Conservation (phyloP, 2,797 vertebrate species). For the Holocentrus rufus region DNA sequence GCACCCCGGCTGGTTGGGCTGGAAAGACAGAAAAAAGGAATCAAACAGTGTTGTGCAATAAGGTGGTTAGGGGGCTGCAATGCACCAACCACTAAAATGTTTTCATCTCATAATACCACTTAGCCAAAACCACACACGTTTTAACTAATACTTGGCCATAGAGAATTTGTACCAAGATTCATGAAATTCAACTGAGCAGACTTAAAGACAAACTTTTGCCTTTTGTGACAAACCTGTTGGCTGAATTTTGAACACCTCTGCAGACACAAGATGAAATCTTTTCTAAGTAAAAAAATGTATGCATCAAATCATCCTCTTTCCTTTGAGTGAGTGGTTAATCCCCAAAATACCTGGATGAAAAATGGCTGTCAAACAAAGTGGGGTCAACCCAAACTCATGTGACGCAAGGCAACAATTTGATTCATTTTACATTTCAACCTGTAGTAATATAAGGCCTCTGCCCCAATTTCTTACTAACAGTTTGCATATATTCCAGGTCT, state of each 20-base stretch:
- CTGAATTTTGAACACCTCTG: neutral
- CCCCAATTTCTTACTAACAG: neutral
- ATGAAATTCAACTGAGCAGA: neutral
- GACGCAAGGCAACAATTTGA: no score
- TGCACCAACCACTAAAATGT: no score
- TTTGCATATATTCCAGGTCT: neutral
- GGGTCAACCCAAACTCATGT: no score
- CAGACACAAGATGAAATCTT: no score
- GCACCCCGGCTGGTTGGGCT: conserved; percentile 98
- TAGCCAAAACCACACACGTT: neutral
- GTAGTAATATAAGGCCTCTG: neutral
- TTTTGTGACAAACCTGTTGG: neutral
- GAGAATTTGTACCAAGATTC: neutral
- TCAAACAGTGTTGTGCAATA: conserved; percentile 3
- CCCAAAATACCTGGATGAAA: no score
- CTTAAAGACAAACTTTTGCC: neutral
- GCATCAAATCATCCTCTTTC: no score
- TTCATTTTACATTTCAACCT: no score
- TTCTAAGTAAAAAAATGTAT: no score
- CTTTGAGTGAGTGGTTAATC: no score
- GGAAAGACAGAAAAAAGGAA: conserved; percentile 38
- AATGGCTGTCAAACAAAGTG: no score
- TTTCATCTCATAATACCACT: no score
- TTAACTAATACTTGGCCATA: neutral
- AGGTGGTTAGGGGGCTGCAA: no score